phyloP scores from a whole-genome alignment of 2,888 invertebrate species.

The Eretmocerus hayati region DNA sequence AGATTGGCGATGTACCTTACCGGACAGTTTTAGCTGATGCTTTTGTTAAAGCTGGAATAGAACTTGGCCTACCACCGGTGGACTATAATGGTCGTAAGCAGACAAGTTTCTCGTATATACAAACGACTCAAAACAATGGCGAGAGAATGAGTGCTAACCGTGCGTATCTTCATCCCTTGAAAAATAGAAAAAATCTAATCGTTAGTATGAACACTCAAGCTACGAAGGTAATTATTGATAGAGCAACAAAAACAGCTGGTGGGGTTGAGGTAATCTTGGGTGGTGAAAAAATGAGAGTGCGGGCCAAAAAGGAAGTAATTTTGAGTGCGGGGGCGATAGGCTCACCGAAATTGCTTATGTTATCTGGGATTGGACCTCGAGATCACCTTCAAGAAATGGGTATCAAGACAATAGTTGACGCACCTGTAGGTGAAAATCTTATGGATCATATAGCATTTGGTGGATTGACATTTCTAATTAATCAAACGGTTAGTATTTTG shows the following conservation, averaged over 20 bases:
- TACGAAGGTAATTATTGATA: slow-evolving; percentile 61
- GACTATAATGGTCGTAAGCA: slow-evolving; percentile 8
- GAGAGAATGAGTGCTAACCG: slow-evolving; percentile 48
- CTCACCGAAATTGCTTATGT: slow-evolving; percentile 69
- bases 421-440: slow-evolving; percentile 60
- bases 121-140: slow-evolving; percentile 6
- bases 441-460: slow-evolving; percentile 64
- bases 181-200: slow-evolving; percentile 59
- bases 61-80: not conserved
- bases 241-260: slow-evolving; percentile 55
- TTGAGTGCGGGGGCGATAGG: slow-evolving; percentile 70
- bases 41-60: slow-evolving; percentile 1
- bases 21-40: not conserved
- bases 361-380: slow-evolving; percentile 69
- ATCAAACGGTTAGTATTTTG: slow-evolving; percentile 41
- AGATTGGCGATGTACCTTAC: not conserved
- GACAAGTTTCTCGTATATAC: slow-evolving; percentile 2
- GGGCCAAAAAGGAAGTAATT: slow-evolving; percentile 65
- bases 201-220: slow-evolving; percentile 56
- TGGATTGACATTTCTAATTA: slow-evolving; percentile 52
- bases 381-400: slow-evolving; percentile 52
- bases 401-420: slow-evolving; percentile 52
- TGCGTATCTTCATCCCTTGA: slow-evolving; percentile 54
- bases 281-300: slow-evolving; percentile 45
- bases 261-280: slow-evolving; percentile 62